Evolutionary conservation across 2,888 invertebrate species (phyloP), one percentile per base, ranked within the genome.

Genomic region (Carpatolechia fugitivella): DNA sequence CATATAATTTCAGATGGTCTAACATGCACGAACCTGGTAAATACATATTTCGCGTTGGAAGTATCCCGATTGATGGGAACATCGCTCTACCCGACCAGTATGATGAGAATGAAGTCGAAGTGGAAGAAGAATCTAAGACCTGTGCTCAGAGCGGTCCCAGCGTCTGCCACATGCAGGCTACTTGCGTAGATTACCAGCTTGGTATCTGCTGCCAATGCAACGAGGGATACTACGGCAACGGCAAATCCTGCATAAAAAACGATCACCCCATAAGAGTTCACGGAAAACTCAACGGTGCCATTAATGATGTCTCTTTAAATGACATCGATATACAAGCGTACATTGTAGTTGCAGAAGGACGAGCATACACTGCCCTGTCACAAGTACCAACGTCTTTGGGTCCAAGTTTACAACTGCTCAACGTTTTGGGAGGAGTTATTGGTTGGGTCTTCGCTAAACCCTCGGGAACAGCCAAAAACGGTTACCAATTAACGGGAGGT

Each of bases 361-460:
- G 97, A 63, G 94, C 95, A 1, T 99, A 98, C 78, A 97, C 97
- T 0, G 98, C 98, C 0, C 91, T 99, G 36, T 97, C 97, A 13
- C 93, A 95, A 58, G 92, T 98, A 4, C 95, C 95, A 0, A 86
- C 91, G 3, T 87, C 92, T 13, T 88, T 98, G 31, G 98, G 97
- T 2, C 92, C 92, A 46, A 94, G 95, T 69, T 89, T 98, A 66
- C 96, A 97, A 78, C 91, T 96, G n/a, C 90, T 98, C 1, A 93
- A 95, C 67, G 93, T 96, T 3, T 85, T 99, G 24, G 97, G 97
- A 0, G 94, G 94, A 16, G 92, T 96, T 0, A 94, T 99, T 55
- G 98, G 97, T 7, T 99, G 98, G 97, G 86, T 99, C 0, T 99
- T 99, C 76, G 98, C 99, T 5, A 94, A 94, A 70, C 94, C 95